Evolutionary conservation across 2,797 vertebrate species (phyloP).

Genomic region (Pipistrellus pygmaeus): DNA sequence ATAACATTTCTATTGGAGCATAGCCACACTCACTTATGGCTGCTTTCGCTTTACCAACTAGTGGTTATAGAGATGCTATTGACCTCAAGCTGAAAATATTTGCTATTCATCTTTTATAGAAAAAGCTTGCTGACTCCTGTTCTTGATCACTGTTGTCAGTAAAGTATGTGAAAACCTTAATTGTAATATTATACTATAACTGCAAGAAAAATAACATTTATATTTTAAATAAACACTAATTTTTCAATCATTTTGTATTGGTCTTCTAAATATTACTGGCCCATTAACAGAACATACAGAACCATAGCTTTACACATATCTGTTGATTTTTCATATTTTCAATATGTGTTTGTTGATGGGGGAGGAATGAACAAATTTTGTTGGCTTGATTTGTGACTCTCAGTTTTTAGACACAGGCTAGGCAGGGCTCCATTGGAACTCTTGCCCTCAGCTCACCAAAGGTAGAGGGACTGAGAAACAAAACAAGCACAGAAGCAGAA

Average conservation of each 20-base stretch:
- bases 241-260: not conserved
- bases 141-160: not conserved
- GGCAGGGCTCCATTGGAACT: not conserved
- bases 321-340: not conserved
- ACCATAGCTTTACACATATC: not conserved
- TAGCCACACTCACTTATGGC: not conserved
- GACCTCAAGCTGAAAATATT: not conserved
- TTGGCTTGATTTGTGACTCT: not conserved
- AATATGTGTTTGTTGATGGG: not conserved
- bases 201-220: not conserved
- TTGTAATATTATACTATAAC: not conserved
- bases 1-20: not conserved
- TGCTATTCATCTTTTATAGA: not conserved
- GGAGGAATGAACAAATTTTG: not conserved
- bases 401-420: not conserved
- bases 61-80: not conserved
- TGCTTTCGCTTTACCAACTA: not conserved
- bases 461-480: not conserved
- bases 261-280: not conserved
- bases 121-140: not conserved
- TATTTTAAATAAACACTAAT: constrained; percentile 7
- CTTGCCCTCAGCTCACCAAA: not conserved
- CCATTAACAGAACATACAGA: not conserved
- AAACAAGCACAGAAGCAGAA: not conserved
- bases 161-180: not conserved